A percentile compares a stretch with the other conserved stretches of the same genome.
Conservation (phyloP, 2,113 vertebrate species). For the Nansenia antarctica region DNA sequence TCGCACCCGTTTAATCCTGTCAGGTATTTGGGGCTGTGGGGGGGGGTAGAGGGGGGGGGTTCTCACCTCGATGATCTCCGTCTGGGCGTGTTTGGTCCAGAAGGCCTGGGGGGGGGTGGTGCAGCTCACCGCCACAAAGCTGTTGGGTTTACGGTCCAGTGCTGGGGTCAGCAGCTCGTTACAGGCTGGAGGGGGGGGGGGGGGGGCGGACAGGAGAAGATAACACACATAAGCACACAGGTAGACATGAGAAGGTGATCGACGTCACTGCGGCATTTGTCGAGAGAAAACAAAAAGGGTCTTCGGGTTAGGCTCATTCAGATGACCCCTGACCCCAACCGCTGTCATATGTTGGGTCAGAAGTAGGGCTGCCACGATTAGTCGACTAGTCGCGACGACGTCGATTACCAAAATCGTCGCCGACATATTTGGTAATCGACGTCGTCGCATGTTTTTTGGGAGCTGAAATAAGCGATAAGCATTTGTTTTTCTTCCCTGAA, state of each 20-base stretch:
- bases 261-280: neutral
- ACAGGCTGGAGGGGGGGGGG: constrained; percentile 78
- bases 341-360: too few relatives aligned
- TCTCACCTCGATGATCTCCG: constrained; percentile 97
- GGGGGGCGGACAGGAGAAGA: neutral
- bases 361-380: too few relatives aligned
- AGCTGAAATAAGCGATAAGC: too few relatives aligned
- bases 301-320: too few relatives aligned
- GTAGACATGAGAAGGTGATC: neutral
- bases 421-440: too few relatives aligned
- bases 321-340: too few relatives aligned
- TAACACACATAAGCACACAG: constrained; percentile 16
- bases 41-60: neutral
- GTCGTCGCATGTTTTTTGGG: too few relatives aligned
- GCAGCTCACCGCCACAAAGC: constrained; percentile 95
- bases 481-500: too few relatives aligned
- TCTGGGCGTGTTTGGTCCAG: constrained; percentile 98
- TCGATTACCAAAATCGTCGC: too few relatives aligned
- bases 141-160: constrained; percentile 94
- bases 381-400: too few relatives aligned
- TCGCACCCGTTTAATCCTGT: too few relatives aligned
- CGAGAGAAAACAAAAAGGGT: too few relatives aligned
- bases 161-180: constrained; percentile 89
- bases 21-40: neutral
- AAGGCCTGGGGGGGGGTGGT: constrained; percentile 97